These are phyloP conservation scores for Digitonthophagus gazella DNA, from an alignment of 2,888 invertebrate species.

Conservation along the genomic window DNA sequence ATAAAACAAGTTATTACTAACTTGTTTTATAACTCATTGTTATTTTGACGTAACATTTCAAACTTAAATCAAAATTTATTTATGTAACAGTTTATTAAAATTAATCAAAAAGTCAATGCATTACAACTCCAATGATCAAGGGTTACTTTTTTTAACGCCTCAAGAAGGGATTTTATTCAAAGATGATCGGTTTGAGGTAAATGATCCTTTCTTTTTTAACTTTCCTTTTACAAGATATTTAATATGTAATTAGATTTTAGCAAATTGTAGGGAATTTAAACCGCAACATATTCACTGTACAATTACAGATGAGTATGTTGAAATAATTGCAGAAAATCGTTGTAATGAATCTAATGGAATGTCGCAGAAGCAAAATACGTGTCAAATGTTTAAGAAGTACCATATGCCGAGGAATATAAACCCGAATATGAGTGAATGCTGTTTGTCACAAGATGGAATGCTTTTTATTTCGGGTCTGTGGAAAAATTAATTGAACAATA, in stretches of 20 bases:
- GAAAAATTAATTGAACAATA: background rate
- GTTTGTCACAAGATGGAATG: background rate
- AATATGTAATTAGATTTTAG: background rate
- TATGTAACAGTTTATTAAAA: no score
- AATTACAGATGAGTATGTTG: background rate
- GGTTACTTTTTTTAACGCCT: no score
- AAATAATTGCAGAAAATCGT: constrained; percentile 4
- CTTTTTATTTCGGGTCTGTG: constrained; percentile 11
- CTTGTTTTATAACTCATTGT: no score
- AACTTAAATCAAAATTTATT: no score
- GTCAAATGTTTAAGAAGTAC: background rate
- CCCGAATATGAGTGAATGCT: background rate
- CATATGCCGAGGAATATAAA: constrained; percentile 2
- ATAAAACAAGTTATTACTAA: no score
- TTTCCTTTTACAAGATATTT: no score
- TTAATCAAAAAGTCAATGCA: no score
- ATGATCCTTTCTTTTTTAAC: background rate
- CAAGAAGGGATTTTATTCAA: constrained; percentile 11
- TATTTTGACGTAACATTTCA: no score
- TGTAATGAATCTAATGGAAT: background rate
- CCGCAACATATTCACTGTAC: constrained; percentile 6
- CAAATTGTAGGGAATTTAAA: constrained; percentile 6
- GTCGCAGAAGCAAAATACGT: no score
- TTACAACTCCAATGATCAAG: no score
- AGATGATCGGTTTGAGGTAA: constrained; percentile 6